These are phyloP conservation scores for Pyrgus malvae DNA, from an alignment of 2,888 invertebrate genomes.

Conservation along the genomic window DNA sequence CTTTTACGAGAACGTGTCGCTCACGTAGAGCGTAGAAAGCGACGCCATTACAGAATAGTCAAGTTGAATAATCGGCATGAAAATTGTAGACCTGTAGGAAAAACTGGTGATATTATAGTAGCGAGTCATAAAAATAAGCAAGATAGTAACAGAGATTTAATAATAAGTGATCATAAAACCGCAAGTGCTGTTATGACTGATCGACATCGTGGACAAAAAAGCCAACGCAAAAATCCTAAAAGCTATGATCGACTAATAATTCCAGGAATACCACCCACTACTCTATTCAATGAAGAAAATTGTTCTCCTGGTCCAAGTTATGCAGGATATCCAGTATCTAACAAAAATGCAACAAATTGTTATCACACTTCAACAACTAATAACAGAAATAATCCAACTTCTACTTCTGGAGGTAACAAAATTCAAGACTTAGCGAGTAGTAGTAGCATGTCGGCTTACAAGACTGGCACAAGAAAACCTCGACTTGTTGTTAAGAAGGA, in stretches of 20 bases:
- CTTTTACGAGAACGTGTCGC: conserved; percentile 69
- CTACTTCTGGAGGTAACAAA: conserved; percentile 12
- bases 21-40: conserved; percentile 66
- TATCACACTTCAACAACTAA: conserved; percentile 54
- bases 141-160: conserved; percentile 46
- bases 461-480: conserved; percentile 46
- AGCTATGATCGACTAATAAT: conserved; percentile 53
- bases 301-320: conserved; percentile 64
- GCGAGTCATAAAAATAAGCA: conserved; percentile 69
- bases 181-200: conserved; percentile 47
- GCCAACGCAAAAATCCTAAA: conserved; percentile 45
- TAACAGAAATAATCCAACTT: conserved; percentile 33
- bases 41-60: conserved; percentile 73
- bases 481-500: conserved; percentile 64
- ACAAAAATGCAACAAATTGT: conserved; percentile 59
- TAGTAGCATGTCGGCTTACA: conserved; percentile 50
- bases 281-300: conserved; percentile 48
- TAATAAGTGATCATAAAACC: conserved; percentile 52
- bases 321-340: conserved; percentile 43
- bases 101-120: conserved; percentile 75
- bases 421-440: conserved; percentile 46
- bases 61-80: conserved; percentile 72
- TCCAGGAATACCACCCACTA: conserved; percentile 43
- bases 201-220: conserved; percentile 45
- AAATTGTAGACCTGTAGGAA: conserved; percentile 64